Percentiles rank a stretch among this genome's conserved stretches.
Evolutionary conservation across 2,888 invertebrate genomes (phyloP).

Genomic region (Camponotus fellah): DNA sequence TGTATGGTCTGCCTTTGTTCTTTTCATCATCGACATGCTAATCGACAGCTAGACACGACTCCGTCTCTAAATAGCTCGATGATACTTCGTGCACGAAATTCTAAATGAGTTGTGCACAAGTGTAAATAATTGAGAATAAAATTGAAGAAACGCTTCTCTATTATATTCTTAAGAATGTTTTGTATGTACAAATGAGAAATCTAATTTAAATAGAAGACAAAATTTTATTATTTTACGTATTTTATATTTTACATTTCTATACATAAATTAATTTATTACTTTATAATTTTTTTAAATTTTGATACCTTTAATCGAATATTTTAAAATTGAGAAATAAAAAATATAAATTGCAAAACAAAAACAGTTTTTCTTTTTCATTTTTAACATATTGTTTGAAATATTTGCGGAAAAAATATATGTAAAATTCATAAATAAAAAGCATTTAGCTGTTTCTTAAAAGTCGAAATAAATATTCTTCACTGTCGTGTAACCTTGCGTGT

Average conservation of each 20-base stretch:
- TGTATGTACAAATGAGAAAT: background rate
- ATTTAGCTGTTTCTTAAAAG: background rate
- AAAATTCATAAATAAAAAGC: background rate
- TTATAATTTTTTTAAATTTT: slow-evolving; percentile 8
- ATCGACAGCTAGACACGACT: slow-evolving; percentile 58
- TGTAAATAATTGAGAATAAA: slow-evolving; percentile 6
- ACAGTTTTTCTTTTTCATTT: background rate
- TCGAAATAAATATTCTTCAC: background rate
- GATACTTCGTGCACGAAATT: slow-evolving; percentile 52
- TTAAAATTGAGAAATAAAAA: background rate
- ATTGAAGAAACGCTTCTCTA: background rate
- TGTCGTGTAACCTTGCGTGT: background rate
- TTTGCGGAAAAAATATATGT: background rate
- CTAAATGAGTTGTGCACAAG: slow-evolving; percentile 10
- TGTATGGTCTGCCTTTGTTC: slow-evolving; percentile 42
- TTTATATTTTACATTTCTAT: background rate
- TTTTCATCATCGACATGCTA: slow-evolving; percentile 44
- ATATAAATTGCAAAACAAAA: slow-evolving; percentile 1
- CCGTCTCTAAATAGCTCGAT: slow-evolving; percentile 61
- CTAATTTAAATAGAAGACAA: background rate
- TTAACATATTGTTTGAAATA: background rate
- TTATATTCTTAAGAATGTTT: background rate
- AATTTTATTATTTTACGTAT: background rate
- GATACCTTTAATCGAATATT: background rate
- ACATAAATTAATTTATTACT: background rate